Evolutionary conservation across 2,113 vertebrate genomes (phyloP), one percentile per base, ranked within the genome.

Genomic region (Motacilla alba): DNA sequence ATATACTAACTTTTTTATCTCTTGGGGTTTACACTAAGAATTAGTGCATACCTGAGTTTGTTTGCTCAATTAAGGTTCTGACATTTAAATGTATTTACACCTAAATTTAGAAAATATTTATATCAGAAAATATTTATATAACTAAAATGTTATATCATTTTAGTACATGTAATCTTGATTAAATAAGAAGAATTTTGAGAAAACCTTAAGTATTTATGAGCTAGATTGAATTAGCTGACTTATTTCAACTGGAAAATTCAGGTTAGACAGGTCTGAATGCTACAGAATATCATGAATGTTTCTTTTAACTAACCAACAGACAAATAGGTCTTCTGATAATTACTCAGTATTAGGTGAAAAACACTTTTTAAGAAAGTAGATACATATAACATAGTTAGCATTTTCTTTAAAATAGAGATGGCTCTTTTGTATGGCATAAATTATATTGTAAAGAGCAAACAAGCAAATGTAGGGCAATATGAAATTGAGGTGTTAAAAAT

Each of bases 351-450:
- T 28, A 44, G 2, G 18, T 70, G 50, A 55, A 83, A 80, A 49
- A 39, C 43, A 33, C 7, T 69, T 66, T 64, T 5, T 0, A 5
- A 63, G 28, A 11, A 59, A 16, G 11, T 79, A 12, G 21, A 5
- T 55, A 3, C 9, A 2, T 69, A 6, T 4, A 23, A 14, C 1
- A 2, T 59, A 11, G 41, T 62, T 73, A 41, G 7, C 7, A 27
- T 85, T 78, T 72, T 28, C 27, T 70, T 81, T 62, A 77, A 77
- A 80, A 27, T 5, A 76, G 37, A 55, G 37, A 12, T 17, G 31
- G 17, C 15, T 94, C 14, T 82, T 88, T 60, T 74, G 7, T 21
- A 10, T 31, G 24, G 8, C 13, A 13, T 31, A 58, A 35, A 28
- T 83, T 72, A 64, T 47, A 53, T 47, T 77, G 7, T 89, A 88